A percentile compares a stretch with the other conserved stretches of the same genome.
Conservation (phyloP, 1,140 invertebrate species). For the Tetranychus urticae region DNA sequence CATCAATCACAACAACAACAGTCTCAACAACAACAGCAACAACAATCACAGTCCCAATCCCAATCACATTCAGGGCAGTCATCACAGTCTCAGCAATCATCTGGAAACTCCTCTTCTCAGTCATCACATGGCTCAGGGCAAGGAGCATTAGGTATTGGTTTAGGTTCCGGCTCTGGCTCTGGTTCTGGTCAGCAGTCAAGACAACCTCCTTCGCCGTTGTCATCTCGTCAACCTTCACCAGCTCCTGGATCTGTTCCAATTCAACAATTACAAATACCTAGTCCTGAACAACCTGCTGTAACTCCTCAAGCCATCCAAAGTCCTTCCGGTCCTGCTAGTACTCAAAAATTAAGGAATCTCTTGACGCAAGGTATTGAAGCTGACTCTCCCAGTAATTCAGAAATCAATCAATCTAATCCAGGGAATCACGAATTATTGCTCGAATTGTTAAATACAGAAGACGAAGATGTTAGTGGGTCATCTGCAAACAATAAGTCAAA, state of each 20-base stretch:
- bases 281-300: not conserved
- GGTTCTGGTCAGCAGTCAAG: not conserved
- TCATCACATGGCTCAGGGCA: no score
- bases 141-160: no score
- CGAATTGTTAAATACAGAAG: slow-evolving; percentile 13
- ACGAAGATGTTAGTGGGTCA: not conserved
- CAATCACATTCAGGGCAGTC: not conserved
- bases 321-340: not conserved
- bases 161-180: not conserved
- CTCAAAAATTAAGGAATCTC: slow-evolving; percentile 14
- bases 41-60: not conserved
- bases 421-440: slow-evolving; percentile 10
- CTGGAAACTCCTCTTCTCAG: no score
- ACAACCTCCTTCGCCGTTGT: not conserved
- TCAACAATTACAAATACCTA: not conserved
- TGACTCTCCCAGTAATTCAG: not conserved
- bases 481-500: not conserved
- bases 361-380: slow-evolving; percentile 11
- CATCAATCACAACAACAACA: not conserved
- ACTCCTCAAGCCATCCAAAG: not conserved
- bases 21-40: not conserved
- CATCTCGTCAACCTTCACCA: not conserved
- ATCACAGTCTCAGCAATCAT: not conserved
- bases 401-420: not conserved
- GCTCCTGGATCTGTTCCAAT: not conserved